These are phyloP conservation scores for Microtus pennsylvanicus DNA, from an alignment of 2,113 vertebrate genomes.

Conservation along the genomic window DNA sequence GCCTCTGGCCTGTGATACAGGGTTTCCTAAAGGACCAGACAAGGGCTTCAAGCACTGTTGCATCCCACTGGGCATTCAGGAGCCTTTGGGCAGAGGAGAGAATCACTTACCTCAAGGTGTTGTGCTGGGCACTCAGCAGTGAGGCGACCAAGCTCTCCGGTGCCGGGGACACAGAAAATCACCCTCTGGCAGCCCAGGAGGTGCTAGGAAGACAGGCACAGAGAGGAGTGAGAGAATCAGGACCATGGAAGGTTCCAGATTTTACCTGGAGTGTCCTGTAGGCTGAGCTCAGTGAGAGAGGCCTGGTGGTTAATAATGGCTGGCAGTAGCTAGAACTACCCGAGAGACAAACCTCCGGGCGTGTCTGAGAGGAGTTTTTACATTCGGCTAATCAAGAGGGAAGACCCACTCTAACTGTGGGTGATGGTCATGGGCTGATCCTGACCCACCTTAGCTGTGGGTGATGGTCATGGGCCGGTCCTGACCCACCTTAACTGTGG, in stretches of 20 bases:
- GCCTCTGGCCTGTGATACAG: neutral
- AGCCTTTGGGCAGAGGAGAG: neutral
- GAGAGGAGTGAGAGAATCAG: neutral
- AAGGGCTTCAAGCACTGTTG: neutral
- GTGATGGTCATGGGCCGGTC: no score
- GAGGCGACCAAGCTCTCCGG: neutral
- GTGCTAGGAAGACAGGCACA: neutral
- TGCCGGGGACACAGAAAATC: neutral
- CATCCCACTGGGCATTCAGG: neutral
- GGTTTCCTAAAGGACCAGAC: neutral
- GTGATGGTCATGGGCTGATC: no score
- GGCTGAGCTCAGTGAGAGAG: neutral
- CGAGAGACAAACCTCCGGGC: neutral
- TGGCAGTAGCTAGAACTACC: neutral
- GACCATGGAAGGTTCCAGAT: neutral
- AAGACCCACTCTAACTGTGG: neutral
- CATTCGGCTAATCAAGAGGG: neutral
- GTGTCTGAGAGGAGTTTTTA: neutral
- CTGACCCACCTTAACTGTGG: no score
- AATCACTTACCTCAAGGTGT: neutral
- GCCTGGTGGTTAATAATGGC: neutral
- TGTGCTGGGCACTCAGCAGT: neutral
- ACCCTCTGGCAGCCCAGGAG: neutral
- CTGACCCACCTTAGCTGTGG: no score
- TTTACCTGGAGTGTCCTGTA: neutral